phyloP scores from a whole-genome alignment of 2,113 vertebrate species.

The Enhydra lutris region DNA sequence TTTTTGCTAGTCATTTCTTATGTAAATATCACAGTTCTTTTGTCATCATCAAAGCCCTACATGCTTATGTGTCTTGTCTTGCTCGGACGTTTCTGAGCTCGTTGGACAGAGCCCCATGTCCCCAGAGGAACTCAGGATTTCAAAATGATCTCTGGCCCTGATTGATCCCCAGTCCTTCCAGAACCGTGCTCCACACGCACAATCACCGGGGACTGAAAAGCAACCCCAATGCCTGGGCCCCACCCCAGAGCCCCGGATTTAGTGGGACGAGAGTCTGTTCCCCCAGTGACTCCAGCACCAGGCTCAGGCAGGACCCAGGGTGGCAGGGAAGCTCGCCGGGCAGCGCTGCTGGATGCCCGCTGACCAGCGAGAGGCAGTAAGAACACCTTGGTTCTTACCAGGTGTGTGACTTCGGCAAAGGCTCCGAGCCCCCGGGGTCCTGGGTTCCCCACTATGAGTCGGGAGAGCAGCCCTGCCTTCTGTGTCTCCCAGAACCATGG shows the following conservation, averaged over 20 bases:
- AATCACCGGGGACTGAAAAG: background rate
- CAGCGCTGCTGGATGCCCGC: too few species aligned
- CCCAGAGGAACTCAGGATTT: background rate
- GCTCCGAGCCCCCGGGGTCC: background rate
- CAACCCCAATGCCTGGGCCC: rapidly evolving
- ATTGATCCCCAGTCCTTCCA: background rate
- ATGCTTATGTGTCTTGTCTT: background rate
- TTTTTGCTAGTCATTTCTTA: background rate
- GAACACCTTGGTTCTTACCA: background rate
- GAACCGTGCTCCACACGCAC: too few species aligned
- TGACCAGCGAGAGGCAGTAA: background rate
- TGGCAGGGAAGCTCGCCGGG: too few species aligned
- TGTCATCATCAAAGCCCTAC: background rate
- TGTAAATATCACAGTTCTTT: background rate
- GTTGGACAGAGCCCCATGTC: background rate
- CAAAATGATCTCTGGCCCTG: background rate
- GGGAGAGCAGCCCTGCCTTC: background rate
- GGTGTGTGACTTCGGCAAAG: background rate
- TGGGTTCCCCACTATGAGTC: background rate
- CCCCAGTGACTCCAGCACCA: rapidly evolving
- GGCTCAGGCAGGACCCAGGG: background rate
- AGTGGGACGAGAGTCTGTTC: background rate
- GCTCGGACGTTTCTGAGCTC: background rate
- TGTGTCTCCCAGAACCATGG: background rate
- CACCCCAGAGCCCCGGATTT: background rate